These are phyloP conservation scores for Parnassius smintheus DNA, from an alignment of 2,888 invertebrate genomes.

Conservation along the genomic window DNA sequence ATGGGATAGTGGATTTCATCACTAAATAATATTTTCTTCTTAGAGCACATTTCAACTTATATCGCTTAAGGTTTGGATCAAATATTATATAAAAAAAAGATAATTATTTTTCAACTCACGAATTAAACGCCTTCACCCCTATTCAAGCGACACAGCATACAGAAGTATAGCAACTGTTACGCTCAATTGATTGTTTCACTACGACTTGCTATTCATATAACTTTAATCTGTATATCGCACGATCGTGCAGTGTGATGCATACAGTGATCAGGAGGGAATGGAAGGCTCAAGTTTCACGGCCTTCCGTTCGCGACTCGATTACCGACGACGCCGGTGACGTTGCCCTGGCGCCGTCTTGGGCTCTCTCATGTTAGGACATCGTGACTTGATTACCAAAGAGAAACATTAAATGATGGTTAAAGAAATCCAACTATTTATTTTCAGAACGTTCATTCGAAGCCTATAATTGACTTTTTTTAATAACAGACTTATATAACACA, in stretches of 20 bases:
- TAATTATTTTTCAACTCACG: conserved; percentile 15
- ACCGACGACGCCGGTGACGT: conserved; percentile 64
- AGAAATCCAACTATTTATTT: too few species aligned
- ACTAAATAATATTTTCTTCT: too few species aligned
- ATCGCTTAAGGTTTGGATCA: not conserved
- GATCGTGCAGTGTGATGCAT: conserved; percentile 40
- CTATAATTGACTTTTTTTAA: too few species aligned
- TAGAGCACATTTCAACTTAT: too few species aligned
- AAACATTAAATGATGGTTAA: conserved; percentile 38
- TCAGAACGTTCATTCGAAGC: too few species aligned
- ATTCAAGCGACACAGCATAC: conserved; percentile 11
- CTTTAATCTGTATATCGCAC: conserved; percentile 27
- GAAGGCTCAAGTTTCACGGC: conserved; percentile 72
- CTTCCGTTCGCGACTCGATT: conserved; percentile 74
- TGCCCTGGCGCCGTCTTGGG: conserved; percentile 64
- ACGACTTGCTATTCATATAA: conserved; percentile 19
- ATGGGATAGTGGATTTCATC: too few species aligned
- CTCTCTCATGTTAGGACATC: conserved; percentile 51
- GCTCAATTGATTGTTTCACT: conserved; percentile 8
- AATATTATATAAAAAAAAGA: not conserved
- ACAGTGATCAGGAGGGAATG: conserved; percentile 63
- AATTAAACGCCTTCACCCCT: conserved; percentile 7
- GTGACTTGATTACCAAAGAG: conserved; percentile 50
- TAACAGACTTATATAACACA: too few species aligned
- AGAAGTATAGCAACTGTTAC: not conserved